Conservation (phyloP, 2,113 vertebrate species). For the Plectropomus leopardus region DNA sequence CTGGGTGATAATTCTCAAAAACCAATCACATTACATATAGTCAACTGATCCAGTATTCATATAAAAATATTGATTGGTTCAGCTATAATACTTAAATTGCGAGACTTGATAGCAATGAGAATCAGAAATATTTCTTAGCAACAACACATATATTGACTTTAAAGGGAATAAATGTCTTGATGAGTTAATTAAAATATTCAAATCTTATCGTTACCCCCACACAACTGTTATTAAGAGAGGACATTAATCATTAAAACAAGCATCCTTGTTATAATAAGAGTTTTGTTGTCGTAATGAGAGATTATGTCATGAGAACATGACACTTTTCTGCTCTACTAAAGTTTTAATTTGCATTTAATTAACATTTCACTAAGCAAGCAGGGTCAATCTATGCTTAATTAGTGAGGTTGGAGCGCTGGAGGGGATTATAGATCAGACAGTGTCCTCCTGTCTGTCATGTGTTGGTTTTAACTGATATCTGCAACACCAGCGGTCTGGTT, state of each 20-base stretch:
- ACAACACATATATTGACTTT: neutral
- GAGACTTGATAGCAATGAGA: too few species aligned
- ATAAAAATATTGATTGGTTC: too few species aligned
- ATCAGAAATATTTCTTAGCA: too few species aligned
- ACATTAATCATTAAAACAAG: neutral
- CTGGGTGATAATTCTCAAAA: too few species aligned
- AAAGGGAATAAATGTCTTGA: neutral
- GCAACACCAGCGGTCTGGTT: neutral
- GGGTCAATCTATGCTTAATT: conserved; percentile 58
- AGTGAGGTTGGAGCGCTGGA: conserved; percentile 16
- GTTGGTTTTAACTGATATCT: neutral
- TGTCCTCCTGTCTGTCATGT: conserved; percentile 5
- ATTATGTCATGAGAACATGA: neutral
- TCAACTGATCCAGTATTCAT: too few species aligned
- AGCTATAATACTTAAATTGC: too few species aligned
- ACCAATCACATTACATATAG: too few species aligned
- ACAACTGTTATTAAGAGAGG: neutral
- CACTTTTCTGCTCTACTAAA: neutral
- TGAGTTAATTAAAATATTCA: neutral
- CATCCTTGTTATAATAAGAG: neutral
- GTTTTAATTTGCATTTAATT: neutral
- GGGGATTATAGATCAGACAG: conserved; percentile 42
- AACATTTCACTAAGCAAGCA: conserved; percentile 7
- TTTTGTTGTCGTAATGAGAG: neutral
- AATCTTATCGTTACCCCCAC: neutral